phyloP scores from a whole-genome alignment of 2,888 invertebrate species.

The Meta bourneti region DNA sequence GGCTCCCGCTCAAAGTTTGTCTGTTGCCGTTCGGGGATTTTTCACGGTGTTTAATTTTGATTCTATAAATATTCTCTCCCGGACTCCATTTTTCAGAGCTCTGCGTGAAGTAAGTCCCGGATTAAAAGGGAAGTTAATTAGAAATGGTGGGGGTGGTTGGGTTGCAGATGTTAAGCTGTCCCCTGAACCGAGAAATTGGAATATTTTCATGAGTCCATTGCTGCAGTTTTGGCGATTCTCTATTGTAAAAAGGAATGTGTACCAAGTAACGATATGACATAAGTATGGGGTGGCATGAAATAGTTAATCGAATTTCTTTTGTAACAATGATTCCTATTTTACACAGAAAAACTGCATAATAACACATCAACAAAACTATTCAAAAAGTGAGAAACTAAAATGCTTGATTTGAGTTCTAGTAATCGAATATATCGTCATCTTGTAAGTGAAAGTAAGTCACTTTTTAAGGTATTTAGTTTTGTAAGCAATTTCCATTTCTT shows the following conservation, averaged over 20 bases:
- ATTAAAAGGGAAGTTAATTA: conserved; percentile 54
- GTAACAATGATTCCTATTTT: too few species aligned
- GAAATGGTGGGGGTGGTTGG: conserved; percentile 4
- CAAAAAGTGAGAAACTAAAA: too few species aligned
- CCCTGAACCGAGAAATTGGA: not conserved
- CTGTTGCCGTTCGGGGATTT: conserved; percentile 43
- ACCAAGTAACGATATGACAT: not conserved
- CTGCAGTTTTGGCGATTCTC: not conserved
- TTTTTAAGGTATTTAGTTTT: too few species aligned
- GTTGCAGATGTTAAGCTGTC: not conserved
- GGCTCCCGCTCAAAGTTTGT: not conserved
- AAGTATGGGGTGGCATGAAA: not conserved
- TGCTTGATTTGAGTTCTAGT: too few species aligned
- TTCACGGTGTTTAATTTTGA: conserved; percentile 60
- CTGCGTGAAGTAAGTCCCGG: conserved; percentile 22
- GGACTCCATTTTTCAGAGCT: conserved; percentile 5
- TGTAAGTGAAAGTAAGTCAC: too few species aligned
- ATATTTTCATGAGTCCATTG: not conserved
- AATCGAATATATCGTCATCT: too few species aligned
- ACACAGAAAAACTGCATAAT: too few species aligned
- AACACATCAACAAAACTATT: too few species aligned
- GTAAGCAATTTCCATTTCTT: too few species aligned
- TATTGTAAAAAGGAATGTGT: not conserved
- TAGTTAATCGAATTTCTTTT: not conserved
- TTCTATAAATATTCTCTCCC: conserved; percentile 26